phyloP scores from a whole-genome alignment of 2,888 invertebrate species.

The Mesorhabditis belari region DNA sequence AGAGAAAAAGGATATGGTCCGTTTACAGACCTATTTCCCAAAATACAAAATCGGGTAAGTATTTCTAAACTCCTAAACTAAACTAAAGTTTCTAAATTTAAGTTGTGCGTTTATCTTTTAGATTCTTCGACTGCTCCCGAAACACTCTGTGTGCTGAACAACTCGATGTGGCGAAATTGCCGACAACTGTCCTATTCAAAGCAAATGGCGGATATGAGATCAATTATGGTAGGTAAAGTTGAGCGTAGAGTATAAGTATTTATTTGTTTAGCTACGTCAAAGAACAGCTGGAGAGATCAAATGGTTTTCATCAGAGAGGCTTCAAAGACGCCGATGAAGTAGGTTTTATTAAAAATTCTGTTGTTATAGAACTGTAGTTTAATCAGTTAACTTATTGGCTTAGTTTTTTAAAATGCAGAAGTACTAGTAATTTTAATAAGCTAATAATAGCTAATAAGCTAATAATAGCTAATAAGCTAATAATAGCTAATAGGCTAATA shows the following conservation, averaged over 20 bases:
- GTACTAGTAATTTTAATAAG: no score
- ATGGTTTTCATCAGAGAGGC: neutral
- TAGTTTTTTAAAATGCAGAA: no score
- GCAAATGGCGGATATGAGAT: slow-evolving; percentile 70
- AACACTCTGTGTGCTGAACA: slow-evolving; percentile 53
- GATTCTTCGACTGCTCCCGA: slow-evolving; percentile 56
- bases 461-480: no score
- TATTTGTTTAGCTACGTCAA: neutral
- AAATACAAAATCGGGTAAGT: neutral
- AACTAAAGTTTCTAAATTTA: no score
- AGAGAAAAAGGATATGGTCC: slow-evolving; percentile 14
- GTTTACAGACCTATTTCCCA: slow-evolving; percentile 9
- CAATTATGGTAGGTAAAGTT: slow-evolving; percentile 61
- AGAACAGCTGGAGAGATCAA: neutral
- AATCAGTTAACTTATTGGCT: slow-evolving; percentile 56
- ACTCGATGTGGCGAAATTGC: slow-evolving; percentile 59
- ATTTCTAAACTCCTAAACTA: neutral
- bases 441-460: no score
- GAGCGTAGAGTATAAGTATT: neutral
- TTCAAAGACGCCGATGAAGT: slow-evolving; percentile 1
- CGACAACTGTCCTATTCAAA: slow-evolving; percentile 71
- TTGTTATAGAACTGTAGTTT: neutral
- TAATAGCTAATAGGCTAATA: no score
- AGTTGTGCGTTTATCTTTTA: slow-evolving; percentile 11
- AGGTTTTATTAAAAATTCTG: slow-evolving; percentile 54